These are phyloP conservation scores for Lytechinus variegatus DNA, from an alignment of 35 echinoderm and acorn worm species.

Conservation along the genomic window DNA sequence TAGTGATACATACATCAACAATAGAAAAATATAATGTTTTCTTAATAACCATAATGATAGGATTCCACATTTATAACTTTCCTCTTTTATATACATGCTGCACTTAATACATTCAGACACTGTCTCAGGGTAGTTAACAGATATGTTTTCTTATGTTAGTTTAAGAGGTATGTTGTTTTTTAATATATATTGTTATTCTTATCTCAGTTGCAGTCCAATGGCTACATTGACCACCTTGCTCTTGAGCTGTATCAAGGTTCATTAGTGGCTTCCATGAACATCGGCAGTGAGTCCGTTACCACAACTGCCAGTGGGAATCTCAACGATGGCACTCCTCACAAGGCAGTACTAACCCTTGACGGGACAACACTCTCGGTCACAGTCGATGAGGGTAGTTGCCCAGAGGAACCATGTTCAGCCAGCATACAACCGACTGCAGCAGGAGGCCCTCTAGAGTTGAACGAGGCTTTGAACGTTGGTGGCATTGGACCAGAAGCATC, in stretches of 20 bases:
- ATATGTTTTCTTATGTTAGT: no score
- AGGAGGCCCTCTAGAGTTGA: slow-evolving; percentile 71
- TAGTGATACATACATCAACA: not conserved
- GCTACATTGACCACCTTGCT: slow-evolving; percentile 79
- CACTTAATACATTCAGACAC: no score
- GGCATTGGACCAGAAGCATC: slow-evolving; percentile 77
- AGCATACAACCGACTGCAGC: slow-evolving; percentile 44
- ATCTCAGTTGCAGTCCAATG: slow-evolving; percentile 70
- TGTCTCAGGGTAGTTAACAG: no score
- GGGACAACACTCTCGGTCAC: slow-evolving; percentile 49
- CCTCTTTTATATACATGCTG: no score
- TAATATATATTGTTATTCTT: not conserved
- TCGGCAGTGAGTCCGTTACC: slow-evolving; percentile 67
- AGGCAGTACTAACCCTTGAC: slow-evolving; percentile 60
- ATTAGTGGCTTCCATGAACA: slow-evolving; percentile 68
- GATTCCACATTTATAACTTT: no score
- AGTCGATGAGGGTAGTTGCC: slow-evolving; percentile 81
- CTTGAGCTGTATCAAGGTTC: slow-evolving; percentile 71
- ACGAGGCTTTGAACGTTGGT: slow-evolving; percentile 80
- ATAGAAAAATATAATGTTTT: not conserved
- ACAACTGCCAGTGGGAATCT: slow-evolving; percentile 54
- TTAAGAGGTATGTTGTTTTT: no score
- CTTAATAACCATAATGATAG: not conserved
- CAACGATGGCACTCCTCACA: slow-evolving; percentile 75
- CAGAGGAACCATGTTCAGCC: slow-evolving; percentile 50